Base-by-base conservation (phyloP, 2,797 vertebrate species). In the Leptatherina wallacei region DNA sequence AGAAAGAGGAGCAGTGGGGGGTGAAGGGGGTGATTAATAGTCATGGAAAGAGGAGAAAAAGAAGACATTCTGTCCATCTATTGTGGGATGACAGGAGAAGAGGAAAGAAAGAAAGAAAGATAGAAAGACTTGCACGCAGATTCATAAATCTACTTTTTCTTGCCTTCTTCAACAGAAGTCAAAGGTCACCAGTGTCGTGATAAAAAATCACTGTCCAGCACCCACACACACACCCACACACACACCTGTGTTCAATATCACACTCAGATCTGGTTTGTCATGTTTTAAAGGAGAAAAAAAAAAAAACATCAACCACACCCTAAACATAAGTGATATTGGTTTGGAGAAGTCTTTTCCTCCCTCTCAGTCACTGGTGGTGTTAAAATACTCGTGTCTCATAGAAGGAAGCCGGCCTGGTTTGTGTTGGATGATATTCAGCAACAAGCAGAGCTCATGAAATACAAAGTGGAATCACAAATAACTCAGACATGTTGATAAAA, bases 21-120 rank as follows among this genome's bases (percentile, higher is more conserved):
- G 75, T 75, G 38, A 40, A 2, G 40, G 11, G 40, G 58, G 66
- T 80, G 87, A 86, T 89, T 84, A 77, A 89, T 86, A 80, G 78
- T 79, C 0, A 38, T 68, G 65, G 77, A 71, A 81, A 71, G 80
- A 79, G 49, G 55, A 61, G 3, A 40, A 51, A 54, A 49, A 69
- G 57, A 68, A 57, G 73, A 77, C 65, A 20, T 74, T 78, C 65
- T 13, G 78, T 73, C 70, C 65, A 57, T 78, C 80, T 55, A 73
- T 71, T 73, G 70, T 71, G 29, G 49, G 55, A 35, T 22, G 22
- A 65, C 9, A 61, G 9, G 35, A 20, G 29, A 42, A 36, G 16
- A n/a, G n/a, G 1, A 13, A 14, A n/a, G 22, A 47, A 51, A 22
- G 16, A 65, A 12, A 0, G 13, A 60, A 7, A 47, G 9, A 32